Evolutionary conservation across 1,140 invertebrate genomes (phyloP), one percentile per base, ranked within the genome.

Genomic region (Bombus confusus): DNA sequence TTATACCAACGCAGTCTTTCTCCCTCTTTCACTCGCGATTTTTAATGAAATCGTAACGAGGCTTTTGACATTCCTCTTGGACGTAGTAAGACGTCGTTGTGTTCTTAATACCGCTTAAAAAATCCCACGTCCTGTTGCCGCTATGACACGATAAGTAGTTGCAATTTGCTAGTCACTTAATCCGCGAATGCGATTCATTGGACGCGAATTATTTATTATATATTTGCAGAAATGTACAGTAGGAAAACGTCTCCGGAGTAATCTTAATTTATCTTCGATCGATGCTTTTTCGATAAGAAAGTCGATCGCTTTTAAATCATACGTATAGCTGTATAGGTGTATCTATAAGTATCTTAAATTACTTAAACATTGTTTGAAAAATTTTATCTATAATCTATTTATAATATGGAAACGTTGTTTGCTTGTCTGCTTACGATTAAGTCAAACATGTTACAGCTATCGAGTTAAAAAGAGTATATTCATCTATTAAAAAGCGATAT

Each of bases 91-190:
- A 39, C 68, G 66, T 37, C 31, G 15, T 68, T 68, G 68, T 22
- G 68, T 39, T 69, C 68, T 69, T 39, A 69, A 37, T 25, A 37
- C 10, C n/a, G 10, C 4, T 39, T 22, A 9, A 69, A 69, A 69
- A 69, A 69, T 69, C 18, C 25, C 22, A 4, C 68, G 22, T 25
- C 37, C 22, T 69, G 15, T 37, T 68, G 22, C 68, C 34, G 34
- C 22, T 39, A 15, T 12, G 68, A 69, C 68, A 39, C 18, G 34
- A 39, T 39, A 69, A 69, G 37, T 39, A 28, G 66, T 10, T 34
- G 68, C 68, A 39, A 69, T 69, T 69, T 69, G 68, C 68, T 69
- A 69, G 68, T 69, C 68, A 69, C 37, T 69, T 69, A 69, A 69
- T 69, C 68, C 68, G 68, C 37, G 34, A 28, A 69, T 39, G 37